Conservation (phyloP, 2,113 vertebrate genomes). For the Bubo bubo region DNA sequence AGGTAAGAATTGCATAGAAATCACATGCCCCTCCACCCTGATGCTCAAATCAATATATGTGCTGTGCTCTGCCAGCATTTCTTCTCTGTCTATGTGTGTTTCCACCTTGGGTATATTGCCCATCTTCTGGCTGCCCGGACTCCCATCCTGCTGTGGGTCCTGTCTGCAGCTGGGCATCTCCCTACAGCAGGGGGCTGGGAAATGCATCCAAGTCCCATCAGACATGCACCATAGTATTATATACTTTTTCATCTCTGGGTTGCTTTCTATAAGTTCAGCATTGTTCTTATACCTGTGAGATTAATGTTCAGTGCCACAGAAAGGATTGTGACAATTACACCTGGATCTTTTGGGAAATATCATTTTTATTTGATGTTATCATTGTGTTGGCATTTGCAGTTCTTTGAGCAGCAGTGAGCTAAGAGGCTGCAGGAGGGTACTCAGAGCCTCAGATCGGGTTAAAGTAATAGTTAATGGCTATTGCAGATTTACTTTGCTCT, state of each 20-base stretch:
- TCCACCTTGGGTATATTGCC: background rate
- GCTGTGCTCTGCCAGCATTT: background rate
- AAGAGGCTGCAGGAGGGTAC: background rate
- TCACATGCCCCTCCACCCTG: fast-evolving
- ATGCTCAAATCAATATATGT: background rate
- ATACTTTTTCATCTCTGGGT: background rate
- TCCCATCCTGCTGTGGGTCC: background rate
- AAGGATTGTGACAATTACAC: background rate
- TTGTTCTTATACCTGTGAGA: background rate
- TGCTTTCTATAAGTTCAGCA: background rate
- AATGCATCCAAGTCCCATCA: fast-evolving
- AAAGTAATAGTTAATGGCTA: constrained; percentile 59
- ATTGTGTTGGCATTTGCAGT: background rate
- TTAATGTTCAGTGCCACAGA: background rate
- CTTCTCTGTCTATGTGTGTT: fast-evolving
- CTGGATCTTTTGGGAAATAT: background rate
- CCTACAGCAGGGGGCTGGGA: background rate
- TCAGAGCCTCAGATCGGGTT: constrained; percentile 27
- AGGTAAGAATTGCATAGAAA: background rate
- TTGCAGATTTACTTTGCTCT: constrained; percentile 56
- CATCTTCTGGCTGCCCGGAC: background rate
- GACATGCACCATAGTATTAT: fast-evolving
- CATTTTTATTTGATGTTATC: background rate
- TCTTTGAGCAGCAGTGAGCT: constrained; percentile 10
- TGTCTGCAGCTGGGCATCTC: background rate